Percentiles rank a stretch among this genome's conserved stretches.
Conservation (phyloP, 2,113 vertebrate species). For the Henicopernis longicauda region DNA sequence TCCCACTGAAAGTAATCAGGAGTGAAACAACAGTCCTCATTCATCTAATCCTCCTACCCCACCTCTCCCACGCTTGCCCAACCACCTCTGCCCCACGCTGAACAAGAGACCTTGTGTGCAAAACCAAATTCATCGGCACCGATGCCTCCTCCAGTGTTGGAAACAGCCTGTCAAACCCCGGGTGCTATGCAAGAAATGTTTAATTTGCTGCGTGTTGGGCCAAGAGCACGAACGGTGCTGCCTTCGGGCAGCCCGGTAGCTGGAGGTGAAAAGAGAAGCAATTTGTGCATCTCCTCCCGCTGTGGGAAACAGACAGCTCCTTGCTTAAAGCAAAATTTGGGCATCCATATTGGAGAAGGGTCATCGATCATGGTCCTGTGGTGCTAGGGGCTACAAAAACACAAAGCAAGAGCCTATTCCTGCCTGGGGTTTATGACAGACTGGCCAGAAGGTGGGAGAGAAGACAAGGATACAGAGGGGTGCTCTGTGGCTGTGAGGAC, state of each 20-base stretch:
- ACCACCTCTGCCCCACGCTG: neutral
- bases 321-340: neutral
- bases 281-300: neutral
- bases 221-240: neutral
- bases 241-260: neutral
- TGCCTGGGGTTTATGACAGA: neutral
- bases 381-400: neutral
- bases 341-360: neutral
- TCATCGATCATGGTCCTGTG: fast-evolving
- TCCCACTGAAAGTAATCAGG: neutral
- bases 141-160: neutral
- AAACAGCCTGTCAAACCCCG: neutral
- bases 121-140: neutral
- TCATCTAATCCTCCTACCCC: neutral
- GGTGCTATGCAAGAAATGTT: neutral
- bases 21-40: slow-evolving; percentile 6
- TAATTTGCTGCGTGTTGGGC: neutral
- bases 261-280: neutral
- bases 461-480: neutral
- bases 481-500: neutral
- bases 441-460: neutral
- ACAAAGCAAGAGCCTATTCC: neutral
- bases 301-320: neutral
- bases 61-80: neutral
- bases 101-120: slow-evolving; percentile 41